These are phyloP conservation scores for Catocala nupta DNA, from an alignment of 2,888 invertebrate species.

Conservation along the genomic window DNA sequence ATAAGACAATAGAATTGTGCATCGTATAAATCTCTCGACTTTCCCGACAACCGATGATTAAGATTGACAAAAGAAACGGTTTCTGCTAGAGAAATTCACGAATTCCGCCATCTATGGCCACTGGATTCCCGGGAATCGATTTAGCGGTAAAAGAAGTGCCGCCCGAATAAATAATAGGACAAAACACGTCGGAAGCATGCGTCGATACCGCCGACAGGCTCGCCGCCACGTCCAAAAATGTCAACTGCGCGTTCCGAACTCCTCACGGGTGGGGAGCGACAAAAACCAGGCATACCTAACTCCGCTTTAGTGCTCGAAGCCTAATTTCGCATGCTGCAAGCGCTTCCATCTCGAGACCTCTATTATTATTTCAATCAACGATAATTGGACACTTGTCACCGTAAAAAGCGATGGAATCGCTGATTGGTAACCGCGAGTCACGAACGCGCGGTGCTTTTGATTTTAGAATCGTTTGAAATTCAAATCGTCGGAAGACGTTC, in stretches of 20 bases:
- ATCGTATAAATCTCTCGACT: slow-evolving; percentile 67
- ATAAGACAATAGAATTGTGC: slow-evolving; percentile 52
- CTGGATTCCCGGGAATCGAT: slow-evolving; percentile 72
- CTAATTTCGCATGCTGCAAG: slow-evolving; percentile 74
- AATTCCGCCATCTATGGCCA: slow-evolving; percentile 56
- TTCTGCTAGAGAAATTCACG: slow-evolving; percentile 60
- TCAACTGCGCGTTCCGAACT: slow-evolving; percentile 65
- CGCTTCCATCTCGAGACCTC: slow-evolving; percentile 63
- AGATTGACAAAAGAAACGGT: slow-evolving; percentile 71
- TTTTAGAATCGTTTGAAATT: slow-evolving; percentile 67
- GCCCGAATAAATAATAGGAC: slow-evolving; percentile 75
- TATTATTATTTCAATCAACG: slow-evolving; percentile 83
- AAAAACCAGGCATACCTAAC: slow-evolving; percentile 63
- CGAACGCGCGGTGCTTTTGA: slow-evolving; percentile 70
- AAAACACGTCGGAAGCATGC: slow-evolving; percentile 76
- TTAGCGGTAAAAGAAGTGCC: slow-evolving; percentile 65
- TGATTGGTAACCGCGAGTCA: slow-evolving; percentile 64
- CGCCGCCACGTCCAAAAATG: slow-evolving; percentile 71
- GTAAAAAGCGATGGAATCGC: slow-evolving; percentile 70
- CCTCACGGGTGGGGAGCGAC: slow-evolving; percentile 76
- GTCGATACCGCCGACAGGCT: slow-evolving; percentile 65
- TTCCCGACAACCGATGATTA: slow-evolving; percentile 69
- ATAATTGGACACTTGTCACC: slow-evolving; percentile 83
- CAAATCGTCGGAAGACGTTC: slow-evolving; percentile 62
- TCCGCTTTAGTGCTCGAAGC: slow-evolving; percentile 50